Evolutionary conservation across 1,140 invertebrate species (phyloP), one percentile per base, ranked within the genome.

Genomic region (Mesaphorura yosii): DNA sequence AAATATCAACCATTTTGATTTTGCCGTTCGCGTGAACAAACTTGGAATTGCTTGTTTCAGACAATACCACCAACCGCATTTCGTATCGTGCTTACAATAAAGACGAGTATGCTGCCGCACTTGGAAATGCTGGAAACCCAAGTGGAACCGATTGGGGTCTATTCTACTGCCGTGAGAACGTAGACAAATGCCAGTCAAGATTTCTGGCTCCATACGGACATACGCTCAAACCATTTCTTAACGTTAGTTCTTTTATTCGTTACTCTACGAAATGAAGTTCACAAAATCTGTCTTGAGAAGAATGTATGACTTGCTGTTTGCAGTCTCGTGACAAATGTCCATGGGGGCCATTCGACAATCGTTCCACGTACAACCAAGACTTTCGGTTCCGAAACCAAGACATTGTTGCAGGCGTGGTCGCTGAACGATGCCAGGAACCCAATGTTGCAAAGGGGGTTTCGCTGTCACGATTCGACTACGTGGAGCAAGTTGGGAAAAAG

Each of bases 311-410:
- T 50, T 38, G 6, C 15, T 40, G 19, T 50, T 50, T 48, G 5
- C 27, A 7, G 6, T 10, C 6, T n/a, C 23, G 3, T 4, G n/a
- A 3, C 28, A 41, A 40, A 26, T 57, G 58, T 37, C 58, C 58
- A 0, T 60, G 58, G 39, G 58, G 58, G 17, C 51, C 50, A 19
- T 60, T 51, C 27, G 58, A 60, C 34, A 38, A 53, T 26, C 50
- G 58, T n/a, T 50, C 54, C 1, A 53, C 39, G 7, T 60, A 60
- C 28, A 55, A 57, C 41, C 37, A 39, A 10, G 58, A 60, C 20
- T 60, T 57, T 40, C 23, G 37, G 23, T 60, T 57, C 28, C 28
- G 47, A 15, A 53, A 26, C 2, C 20, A 40, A 25, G 39, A 53
- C 34, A 45, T 53, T 39, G 31, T 57, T 14, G 31, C 31, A 6